Conservation (phyloP, 2,113 vertebrate genomes). For the Elanoides forficatus region DNA sequence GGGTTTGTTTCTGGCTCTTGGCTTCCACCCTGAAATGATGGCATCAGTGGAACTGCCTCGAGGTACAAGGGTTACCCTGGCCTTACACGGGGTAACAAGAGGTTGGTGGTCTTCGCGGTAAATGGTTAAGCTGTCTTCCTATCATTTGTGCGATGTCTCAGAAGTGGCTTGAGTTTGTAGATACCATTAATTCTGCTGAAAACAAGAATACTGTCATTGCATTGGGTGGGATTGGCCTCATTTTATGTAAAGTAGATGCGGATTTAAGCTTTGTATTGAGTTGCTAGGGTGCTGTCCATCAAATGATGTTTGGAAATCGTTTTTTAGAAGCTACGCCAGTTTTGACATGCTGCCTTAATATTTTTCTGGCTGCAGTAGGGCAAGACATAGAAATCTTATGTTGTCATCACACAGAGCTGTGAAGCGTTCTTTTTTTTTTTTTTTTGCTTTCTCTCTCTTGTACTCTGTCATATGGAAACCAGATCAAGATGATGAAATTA, state of each 20-base stretch:
- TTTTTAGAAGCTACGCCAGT: slow-evolving; percentile 33
- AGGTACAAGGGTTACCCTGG: not conserved
- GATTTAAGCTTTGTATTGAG: not conserved
- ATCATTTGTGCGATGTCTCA: not conserved
- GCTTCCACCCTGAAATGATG: not conserved
- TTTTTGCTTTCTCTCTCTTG: slow-evolving; percentile 42
- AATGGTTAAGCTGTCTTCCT: not conserved
- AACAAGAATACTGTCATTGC: not conserved
- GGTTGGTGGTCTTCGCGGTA: not conserved
- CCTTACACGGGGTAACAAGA: not conserved
- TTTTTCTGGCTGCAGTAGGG: slow-evolving; percentile 54
- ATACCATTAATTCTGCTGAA: not conserved
- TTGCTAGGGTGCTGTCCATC: slow-evolving; percentile 38
- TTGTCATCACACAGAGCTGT: slow-evolving; percentile 40
- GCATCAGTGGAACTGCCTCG: not conserved
- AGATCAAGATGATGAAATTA: slow-evolving; percentile 64
- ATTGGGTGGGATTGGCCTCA: not conserved
- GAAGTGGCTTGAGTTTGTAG: not conserved
- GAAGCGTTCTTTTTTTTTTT: not conserved
- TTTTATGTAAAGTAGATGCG: slow-evolving; percentile 10
- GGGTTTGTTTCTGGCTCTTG: not conserved
- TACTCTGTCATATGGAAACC: slow-evolving; percentile 61
- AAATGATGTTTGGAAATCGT: not conserved
- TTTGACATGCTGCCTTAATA: slow-evolving; percentile 55
- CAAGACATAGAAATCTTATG: slow-evolving; percentile 45